Evolutionary conservation across 2,797 vertebrate species (phyloP).

Genomic region (Nothura maculosa): DNA sequence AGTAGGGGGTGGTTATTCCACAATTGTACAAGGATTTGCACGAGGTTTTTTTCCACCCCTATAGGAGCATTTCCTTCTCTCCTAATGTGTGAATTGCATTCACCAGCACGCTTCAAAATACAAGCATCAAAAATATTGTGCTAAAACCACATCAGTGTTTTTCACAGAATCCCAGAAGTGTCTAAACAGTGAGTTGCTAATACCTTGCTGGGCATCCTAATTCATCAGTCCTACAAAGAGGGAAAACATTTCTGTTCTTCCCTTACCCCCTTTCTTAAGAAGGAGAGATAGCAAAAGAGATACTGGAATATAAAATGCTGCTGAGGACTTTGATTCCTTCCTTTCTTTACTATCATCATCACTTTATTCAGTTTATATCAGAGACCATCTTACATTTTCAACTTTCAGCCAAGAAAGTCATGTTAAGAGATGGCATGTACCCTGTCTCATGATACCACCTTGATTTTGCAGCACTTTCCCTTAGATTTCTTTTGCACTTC

Average conservation of each 20-base stretch:
- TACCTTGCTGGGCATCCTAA: not conserved
- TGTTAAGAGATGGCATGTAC: accelerated
- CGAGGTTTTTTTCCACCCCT: not conserved
- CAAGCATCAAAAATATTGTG: not conserved
- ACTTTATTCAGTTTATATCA: not conserved
- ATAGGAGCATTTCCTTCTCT: accelerated
- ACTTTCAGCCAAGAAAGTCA: not conserved
- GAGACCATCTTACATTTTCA: not conserved
- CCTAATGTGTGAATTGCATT: not conserved
- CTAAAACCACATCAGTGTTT: not conserved
- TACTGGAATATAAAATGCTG: accelerated
- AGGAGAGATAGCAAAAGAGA: not conserved
- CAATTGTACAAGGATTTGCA: not conserved
- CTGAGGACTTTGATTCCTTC: accelerated
- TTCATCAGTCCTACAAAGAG: accelerated
- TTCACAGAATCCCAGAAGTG: not conserved
- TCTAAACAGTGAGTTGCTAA: accelerated
- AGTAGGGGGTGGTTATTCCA: not conserved
- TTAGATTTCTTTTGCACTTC: not conserved
- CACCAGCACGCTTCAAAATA: not conserved
- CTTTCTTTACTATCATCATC: not conserved
- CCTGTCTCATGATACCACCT: accelerated
- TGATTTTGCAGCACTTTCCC: not conserved
- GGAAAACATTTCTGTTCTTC: not conserved
- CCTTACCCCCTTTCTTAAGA: accelerated